Conservation (phyloP, 2,113 vertebrate genomes). For the Dipodomys merriami region DNA sequence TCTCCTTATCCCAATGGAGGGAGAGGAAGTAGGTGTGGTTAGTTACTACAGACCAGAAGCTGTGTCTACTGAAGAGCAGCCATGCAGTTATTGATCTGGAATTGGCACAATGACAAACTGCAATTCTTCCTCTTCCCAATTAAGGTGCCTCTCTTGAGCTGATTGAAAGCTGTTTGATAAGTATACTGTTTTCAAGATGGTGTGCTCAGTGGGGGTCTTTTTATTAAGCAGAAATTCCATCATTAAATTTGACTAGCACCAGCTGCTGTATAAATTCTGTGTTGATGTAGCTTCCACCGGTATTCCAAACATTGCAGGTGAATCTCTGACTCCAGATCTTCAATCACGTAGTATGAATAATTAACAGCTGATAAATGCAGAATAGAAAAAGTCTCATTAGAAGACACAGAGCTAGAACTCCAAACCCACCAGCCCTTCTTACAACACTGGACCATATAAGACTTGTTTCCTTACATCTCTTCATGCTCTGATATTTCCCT, state of each 20-base stretch:
- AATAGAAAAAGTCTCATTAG: conserved; percentile 62
- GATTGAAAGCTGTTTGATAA: conserved; percentile 79
- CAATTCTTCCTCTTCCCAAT: conserved; percentile 73
- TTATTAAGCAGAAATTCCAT: conserved; percentile 77
- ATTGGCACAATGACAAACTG: conserved; percentile 70
- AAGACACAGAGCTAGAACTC: conserved; percentile 21
- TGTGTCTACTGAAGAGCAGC: conserved; percentile 1
- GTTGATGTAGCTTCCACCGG: conserved; percentile 67
- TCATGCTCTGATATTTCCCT: conserved; percentile 33
- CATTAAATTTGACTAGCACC: conserved; percentile 76
- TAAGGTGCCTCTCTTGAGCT: conserved; percentile 79
- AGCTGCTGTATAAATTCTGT: conserved; percentile 76
- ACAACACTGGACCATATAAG: conserved; percentile 17
- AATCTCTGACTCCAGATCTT: conserved; percentile 66
- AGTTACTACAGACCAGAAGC: background rate
- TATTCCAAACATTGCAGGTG: conserved; percentile 75
- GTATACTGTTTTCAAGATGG: conserved; percentile 77
- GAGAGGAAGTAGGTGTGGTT: background rate
- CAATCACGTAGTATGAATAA: conserved; percentile 73
- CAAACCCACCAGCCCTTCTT: background rate
- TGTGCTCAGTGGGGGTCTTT: conserved; percentile 78
- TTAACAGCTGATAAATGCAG: conserved; percentile 72
- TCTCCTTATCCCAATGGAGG: background rate
- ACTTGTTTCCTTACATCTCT: conserved; percentile 24
- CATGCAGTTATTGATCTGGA: conserved; percentile 62